Evolutionary conservation across 2,797 vertebrate species (phyloP), one percentile per base, ranked within the genome.

Genomic region (Falco rusticolus): DNA sequence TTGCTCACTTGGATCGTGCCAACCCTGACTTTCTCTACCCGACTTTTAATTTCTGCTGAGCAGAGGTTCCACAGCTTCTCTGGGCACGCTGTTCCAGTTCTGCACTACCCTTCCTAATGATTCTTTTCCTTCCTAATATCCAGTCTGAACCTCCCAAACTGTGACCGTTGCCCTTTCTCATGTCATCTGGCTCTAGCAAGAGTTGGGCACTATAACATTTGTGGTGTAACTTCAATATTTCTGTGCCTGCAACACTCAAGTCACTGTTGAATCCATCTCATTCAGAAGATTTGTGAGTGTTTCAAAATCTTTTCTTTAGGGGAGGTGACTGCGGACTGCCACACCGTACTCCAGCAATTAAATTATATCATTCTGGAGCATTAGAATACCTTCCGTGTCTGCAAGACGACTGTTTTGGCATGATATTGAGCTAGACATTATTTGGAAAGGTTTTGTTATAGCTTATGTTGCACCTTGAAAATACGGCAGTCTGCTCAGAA

Each of bases 161-260:
- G 65, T 34, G 63, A 16, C 64, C 28, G 0, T 22, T 57, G 4
- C 79, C 48, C 5, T 20, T 71, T 2, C 20, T 51, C 24, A 0
- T 3, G 26, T 24, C 76, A 25, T 33, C 43, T 60, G 53, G 45
- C 79, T 1, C 25, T 15, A 15, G n/a, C n/a, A 28, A 3, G 61
- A 31, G 16, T 6, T 66, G 77, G 63, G 9, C 2, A 4, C 90
- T 14, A 1, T 9, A 5, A 26, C 16, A 39, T 26, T 5, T 10
- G 39, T 6, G 6, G 13, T 0, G 1, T 56, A 61, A 1, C 56
- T 50, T 16, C 6, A 3, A 0, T 6, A 4, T 68, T 66, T 26
- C 28, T 21, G 8, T 16, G 2, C 34, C 48, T 21, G 8, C 39
- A 18, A 4, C 24, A 5, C 13, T 19, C 9, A 24, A 21, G 41